A percentile compares a stretch with the other conserved stretches of the same genome.
phyloP scores from a whole-genome alignment of 1,140 invertebrate genomes.

The Drosophila bocki region DNA sequence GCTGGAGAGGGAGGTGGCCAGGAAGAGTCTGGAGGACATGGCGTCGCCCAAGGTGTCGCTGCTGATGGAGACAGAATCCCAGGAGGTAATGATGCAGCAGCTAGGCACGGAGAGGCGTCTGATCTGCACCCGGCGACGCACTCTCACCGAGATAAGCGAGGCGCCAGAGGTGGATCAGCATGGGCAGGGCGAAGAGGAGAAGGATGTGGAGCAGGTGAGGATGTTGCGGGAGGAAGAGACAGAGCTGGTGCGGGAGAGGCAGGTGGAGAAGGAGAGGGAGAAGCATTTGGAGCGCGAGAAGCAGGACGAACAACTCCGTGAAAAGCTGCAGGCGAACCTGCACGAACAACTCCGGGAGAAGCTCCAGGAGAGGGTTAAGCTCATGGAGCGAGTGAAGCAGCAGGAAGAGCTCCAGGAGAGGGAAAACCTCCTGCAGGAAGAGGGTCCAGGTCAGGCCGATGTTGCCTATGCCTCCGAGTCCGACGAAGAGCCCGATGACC shows the following conservation, averaged over 20 bases:
- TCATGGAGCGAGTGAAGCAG: conserved; percentile 6
- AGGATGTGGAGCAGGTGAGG: conserved; percentile 1
- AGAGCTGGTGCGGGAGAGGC: neutral
- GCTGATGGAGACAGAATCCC: conserved; percentile 34
- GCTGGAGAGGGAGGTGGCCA: conserved; percentile 1
- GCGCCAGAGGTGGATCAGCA: conserved; percentile 32
- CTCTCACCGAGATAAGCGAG: conserved; percentile 63
- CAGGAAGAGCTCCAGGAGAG: neutral
- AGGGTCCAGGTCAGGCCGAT: conserved; percentile 22
- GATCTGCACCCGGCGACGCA: conserved; percentile 47
- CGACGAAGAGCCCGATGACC: conserved; percentile 52
- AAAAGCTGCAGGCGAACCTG: conserved; percentile 19
- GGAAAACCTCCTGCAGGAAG: neutral
- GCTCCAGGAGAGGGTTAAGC: conserved; percentile 16
- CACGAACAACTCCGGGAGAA: conserved; percentile 18
- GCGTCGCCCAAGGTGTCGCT: conserved; percentile 51
- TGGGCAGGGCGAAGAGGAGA: neutral
- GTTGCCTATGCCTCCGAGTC: conserved; percentile 78
- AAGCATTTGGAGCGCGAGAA: conserved; percentile 33
- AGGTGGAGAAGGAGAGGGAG: conserved; percentile 16
- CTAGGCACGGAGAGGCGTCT: conserved; percentile 36
- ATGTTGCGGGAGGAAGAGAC: neutral
- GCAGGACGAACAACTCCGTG: conserved; percentile 10
- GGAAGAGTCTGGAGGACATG: conserved; percentile 65
- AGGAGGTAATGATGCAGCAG: conserved; percentile 30